Evolutionary conservation across 1,140 invertebrate genomes (phyloP), one percentile per base, ranked within the genome.

Genomic region (Aphaenogaster floridana): DNA sequence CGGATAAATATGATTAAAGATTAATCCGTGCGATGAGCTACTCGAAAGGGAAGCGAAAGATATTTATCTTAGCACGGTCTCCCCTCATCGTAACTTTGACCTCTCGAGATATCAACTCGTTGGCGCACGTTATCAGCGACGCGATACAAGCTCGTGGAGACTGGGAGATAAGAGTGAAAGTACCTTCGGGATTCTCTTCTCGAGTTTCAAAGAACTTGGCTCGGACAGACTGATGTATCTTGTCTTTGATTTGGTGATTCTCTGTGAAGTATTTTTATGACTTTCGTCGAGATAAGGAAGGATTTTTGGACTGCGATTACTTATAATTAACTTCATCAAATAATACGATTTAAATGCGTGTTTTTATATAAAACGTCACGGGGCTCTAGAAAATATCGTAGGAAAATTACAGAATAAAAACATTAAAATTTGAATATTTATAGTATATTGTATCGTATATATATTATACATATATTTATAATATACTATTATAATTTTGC

Each of bases 1-100:
- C 61, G 85, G 63, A 57, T 66, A 89, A 90, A 90, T 81, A 90
- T 87, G 85, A 90, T 90, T 89, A 90, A 87, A 90, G 88, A 86
- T 74, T 57, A 87, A 61, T 63, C 72, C 45, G 64, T 52, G 52
- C 13, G 50, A 59, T 77, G 50, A 85, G 74, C n/a, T 66, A 61
- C 21, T 36, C 48, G 52, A 57, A 59, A 86, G 77, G 42, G 69
- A 54, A 89, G 63, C 48, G n/a, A 84, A 50, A 83, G 89, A 90
- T 89, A 84, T 69, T 71, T 52, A 87, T 83, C 85, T 83, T 77
- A 39, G 61, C 71, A 50, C 64, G 61, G 83, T 71, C 63, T 89
- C 21, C 57, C 13, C 59, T 78, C 34, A 28, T 63, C 59, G 61
- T 68, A 90, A 77, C 89, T 90, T 83, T 89, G 88, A 90, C 85